These are phyloP conservation scores for Pristionchus maxplancki DNA, from an alignment of 2,888 invertebrate species.

Conservation along the genomic window DNA sequence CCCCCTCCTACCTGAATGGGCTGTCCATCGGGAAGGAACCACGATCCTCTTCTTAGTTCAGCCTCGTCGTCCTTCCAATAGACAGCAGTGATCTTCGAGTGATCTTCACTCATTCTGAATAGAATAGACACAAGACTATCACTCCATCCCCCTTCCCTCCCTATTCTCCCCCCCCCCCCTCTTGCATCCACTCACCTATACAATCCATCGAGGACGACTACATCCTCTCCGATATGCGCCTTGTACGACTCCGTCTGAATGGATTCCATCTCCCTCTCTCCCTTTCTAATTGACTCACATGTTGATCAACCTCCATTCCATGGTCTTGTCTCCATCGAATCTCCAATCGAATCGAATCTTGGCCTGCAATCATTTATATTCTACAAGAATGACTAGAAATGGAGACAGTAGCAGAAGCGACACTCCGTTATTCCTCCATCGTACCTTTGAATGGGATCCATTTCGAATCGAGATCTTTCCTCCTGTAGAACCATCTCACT, in stretches of 20 bases:
- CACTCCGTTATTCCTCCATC: background rate
- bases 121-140: background rate
- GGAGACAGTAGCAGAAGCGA: background rate
- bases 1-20: slow-evolving; percentile 40
- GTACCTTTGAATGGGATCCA: slow-evolving; percentile 67
- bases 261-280: background rate
- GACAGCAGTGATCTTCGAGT: slow-evolving; percentile 64
- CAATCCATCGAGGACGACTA: slow-evolving; percentile 74
- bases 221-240: slow-evolving; percentile 55
- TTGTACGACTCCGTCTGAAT: background rate
- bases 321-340: slow-evolving; percentile 69
- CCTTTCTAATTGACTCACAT: slow-evolving; percentile 1
- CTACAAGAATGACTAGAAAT: background rate
- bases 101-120: slow-evolving; percentile 54
- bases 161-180: slow-evolving; percentile 42
- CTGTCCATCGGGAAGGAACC: slow-evolving; percentile 80
- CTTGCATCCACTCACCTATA: slow-evolving; percentile 63
- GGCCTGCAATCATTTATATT: slow-evolving; percentile 60
- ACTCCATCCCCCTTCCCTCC: background rate
- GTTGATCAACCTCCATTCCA: slow-evolving; percentile 61
- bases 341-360: slow-evolving; percentile 75
- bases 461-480: slow-evolving; percentile 54
- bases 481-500: slow-evolving; percentile 73
- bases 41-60: slow-evolving; percentile 83
- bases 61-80: slow-evolving; percentile 81